These are phyloP conservation scores for Zaprionus gabonicus DNA, from an alignment of 1,140 invertebrate genomes.

Conservation along the genomic window DNA sequence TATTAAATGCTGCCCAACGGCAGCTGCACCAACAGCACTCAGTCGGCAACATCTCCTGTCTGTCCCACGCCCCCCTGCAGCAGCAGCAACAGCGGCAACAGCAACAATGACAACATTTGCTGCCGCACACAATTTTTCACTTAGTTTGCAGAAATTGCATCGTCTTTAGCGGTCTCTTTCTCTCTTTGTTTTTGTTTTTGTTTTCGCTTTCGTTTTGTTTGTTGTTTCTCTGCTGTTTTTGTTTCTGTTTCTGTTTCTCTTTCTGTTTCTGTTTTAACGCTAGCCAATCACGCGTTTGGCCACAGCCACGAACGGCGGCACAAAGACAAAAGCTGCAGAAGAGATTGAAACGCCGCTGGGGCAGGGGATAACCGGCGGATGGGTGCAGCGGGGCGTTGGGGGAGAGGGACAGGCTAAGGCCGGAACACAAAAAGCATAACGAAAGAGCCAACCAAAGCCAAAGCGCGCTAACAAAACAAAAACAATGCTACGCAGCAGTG, in stretches of 20 bases:
- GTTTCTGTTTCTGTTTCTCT: slow-evolving; percentile 31
- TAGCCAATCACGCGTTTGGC: slow-evolving; percentile 76
- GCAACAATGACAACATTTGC: slow-evolving; percentile 49
- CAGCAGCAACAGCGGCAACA: background rate
- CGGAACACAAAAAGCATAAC: slow-evolving; percentile 44
- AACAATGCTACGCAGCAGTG: background rate
- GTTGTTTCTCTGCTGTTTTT: slow-evolving; percentile 20
- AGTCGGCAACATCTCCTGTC: background rate
- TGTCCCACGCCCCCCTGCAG: slow-evolving; percentile 3
- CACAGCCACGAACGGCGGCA: slow-evolving; percentile 39
- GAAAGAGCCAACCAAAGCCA: slow-evolving; percentile 21
- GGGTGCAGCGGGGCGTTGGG: slow-evolving; percentile 1
- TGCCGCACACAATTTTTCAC: slow-evolving; percentile 53
- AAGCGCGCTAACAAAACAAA: slow-evolving; percentile 29
- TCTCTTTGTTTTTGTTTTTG: slow-evolving; percentile 22
- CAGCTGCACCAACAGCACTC: slow-evolving; percentile 36
- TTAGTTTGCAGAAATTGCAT: slow-evolving; percentile 48
- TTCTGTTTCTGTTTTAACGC: slow-evolving; percentile 38
- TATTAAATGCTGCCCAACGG: slow-evolving; percentile 39
- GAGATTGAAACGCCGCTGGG: slow-evolving; percentile 15
- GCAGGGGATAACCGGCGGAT: slow-evolving; percentile 15
- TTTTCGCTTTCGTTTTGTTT: slow-evolving; percentile 31
- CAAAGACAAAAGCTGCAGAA: slow-evolving; percentile 54
- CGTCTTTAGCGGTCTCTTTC: slow-evolving; percentile 29
- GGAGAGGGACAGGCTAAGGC: slow-evolving; percentile 22